phyloP scores from a whole-genome alignment of 23 tunicate species.

The Ascidia mentula region DNA sequence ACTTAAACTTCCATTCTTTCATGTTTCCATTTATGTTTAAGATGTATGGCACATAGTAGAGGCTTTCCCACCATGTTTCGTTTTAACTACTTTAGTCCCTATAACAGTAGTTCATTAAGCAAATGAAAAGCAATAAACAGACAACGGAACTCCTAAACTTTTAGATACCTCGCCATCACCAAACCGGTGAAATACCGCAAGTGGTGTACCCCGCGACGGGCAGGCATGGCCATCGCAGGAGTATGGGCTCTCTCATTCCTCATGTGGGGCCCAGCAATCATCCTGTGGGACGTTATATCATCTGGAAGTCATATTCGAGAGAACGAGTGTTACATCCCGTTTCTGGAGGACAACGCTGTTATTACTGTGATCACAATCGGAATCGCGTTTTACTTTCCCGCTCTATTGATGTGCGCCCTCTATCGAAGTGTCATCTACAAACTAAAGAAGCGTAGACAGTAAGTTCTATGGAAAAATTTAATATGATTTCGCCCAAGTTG shows the following conservation, averaged over 20 bases:
- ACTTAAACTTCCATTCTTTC: too few species aligned
- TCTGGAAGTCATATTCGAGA: background rate
- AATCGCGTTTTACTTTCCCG: conserved; percentile 81
- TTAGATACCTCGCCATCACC: conserved; percentile 80
- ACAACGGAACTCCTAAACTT: background rate
- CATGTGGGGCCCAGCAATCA: conserved; percentile 87
- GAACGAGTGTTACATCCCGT: conserved; percentile 69
- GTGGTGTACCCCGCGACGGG: conserved; percentile 55
- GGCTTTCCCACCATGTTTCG: too few species aligned
- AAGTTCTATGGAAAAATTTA: too few species aligned
- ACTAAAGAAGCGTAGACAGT: conserved; percentile 38
- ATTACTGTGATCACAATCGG: conserved; percentile 52
- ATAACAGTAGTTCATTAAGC: background rate
- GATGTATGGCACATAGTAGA: too few species aligned
- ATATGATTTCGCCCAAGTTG: too few species aligned
- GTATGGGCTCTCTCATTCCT: conserved; percentile 84
- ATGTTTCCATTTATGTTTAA: too few species aligned
- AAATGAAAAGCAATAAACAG: background rate
- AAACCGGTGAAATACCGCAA: conserved; percentile 78
- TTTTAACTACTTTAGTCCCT: too few species aligned
- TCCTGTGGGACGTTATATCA: conserved; percentile 62
- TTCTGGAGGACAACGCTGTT: conserved; percentile 55
- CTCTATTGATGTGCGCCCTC: conserved; percentile 57
- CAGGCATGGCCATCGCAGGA: conserved; percentile 50
- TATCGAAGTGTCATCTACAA: conserved; percentile 69